Evolutionary conservation across 2,113 vertebrate genomes (phyloP).

Genomic region (Neomonachus schauinslandi): DNA sequence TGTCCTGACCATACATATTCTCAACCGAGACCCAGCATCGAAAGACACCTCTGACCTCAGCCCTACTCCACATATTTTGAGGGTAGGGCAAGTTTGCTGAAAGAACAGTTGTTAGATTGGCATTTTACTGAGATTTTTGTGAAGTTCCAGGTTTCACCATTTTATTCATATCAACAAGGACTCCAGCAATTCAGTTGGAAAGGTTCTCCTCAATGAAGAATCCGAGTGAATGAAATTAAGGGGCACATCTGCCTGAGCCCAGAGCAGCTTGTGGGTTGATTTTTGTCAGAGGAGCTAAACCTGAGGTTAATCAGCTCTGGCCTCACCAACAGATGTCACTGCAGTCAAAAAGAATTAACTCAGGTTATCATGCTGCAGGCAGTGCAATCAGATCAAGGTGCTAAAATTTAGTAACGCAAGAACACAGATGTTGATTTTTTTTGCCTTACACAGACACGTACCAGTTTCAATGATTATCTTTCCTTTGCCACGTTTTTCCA

Average conservation of each 20-base stretch:
- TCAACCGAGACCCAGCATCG: background rate
- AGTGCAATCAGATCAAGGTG: background rate
- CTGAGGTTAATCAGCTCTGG: slow-evolving; percentile 18
- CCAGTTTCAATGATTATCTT: background rate
- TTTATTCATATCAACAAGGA: slow-evolving; percentile 31
- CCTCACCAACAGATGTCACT: slow-evolving; percentile 79
- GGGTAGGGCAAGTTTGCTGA: background rate
- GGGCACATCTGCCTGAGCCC: slow-evolving; percentile 56
- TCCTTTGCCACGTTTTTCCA: background rate
- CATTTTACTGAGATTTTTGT: background rate
- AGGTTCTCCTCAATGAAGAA: background rate
- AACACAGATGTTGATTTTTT: background rate
- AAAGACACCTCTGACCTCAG: background rate
- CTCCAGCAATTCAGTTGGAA: background rate
- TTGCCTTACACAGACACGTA: background rate
- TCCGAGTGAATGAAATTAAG: slow-evolving; percentile 48
- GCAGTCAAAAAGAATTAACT: slow-evolving; percentile 75
- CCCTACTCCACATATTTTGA: background rate
- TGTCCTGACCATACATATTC: background rate
- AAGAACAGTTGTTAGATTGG: background rate
- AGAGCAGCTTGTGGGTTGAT: slow-evolving; percentile 39
- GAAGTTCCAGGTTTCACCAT: background rate
- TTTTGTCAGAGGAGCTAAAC: background rate
- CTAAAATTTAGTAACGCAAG: slow-evolving; percentile 35
- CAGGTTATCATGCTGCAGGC: slow-evolving; percentile 46